Evolutionary conservation across 1,140 invertebrate genomes (phyloP).

Genomic region (Lepidostoma basale): DNA sequence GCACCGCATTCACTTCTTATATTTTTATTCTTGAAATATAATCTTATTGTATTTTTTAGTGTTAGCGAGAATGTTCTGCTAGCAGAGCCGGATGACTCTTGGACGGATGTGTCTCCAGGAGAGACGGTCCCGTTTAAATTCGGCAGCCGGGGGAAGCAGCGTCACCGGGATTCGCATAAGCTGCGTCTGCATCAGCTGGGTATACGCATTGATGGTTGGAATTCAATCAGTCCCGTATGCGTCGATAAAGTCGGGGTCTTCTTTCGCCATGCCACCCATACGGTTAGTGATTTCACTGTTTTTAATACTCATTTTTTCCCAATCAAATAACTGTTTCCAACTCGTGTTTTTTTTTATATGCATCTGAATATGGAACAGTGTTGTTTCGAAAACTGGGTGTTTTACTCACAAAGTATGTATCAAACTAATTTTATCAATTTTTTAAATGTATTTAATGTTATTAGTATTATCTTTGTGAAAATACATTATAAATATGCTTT

Average conservation of each 20-base stretch:
- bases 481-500: no score
- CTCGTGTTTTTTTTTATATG: no score
- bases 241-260: constrained; percentile 95
- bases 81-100: constrained; percentile 56
- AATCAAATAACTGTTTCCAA: no score
- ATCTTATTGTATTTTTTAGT: constrained; percentile 17
- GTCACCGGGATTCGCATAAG: constrained; percentile 81
- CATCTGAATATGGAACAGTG: no score
- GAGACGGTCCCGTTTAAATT: constrained; percentile 83
- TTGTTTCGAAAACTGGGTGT: no score
- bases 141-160: constrained; percentile 75
- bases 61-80: constrained; percentile 42
- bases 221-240: constrained; percentile 83
- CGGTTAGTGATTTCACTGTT: constrained; percentile 50
- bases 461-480: no score
- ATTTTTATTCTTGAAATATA: neutral
- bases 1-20: neutral
- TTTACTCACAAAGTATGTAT: no score
- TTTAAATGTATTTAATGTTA: no score
- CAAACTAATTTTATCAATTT: no score
- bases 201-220: constrained; percentile 90
- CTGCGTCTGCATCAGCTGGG: constrained; percentile 80
- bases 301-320: no score
- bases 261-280: constrained; percentile 77
- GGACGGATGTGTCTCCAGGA: constrained; percentile 73